Base-by-base conservation (phyloP, 53 echinoderm and acorn worm species). In the Actinopyga echinites region DNA sequence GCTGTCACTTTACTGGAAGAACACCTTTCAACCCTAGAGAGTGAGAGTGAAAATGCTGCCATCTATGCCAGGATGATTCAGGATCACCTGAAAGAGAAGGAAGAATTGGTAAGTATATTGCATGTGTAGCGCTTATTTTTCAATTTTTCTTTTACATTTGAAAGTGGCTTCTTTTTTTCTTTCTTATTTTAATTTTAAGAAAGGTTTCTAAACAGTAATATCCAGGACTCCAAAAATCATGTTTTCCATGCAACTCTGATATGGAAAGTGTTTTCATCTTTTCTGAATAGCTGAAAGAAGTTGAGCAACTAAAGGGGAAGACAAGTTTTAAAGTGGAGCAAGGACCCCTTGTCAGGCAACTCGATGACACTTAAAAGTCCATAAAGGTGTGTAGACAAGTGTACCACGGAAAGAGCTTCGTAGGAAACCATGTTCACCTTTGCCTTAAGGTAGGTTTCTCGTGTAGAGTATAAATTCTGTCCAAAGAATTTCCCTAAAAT, bases 391-490 rank as follows among this genome's bases (percentile, higher is more conserved):
- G 69, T 4, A 64, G 87, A 21, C 87, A 87, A 52, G 82, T 32
- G 12, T 87, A 82, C 73, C 82, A 87, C 30, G 58, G 57, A 53
- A 87, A 87, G 54, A 65, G 52, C 37, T 87, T 87, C 45, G 58
- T 81, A 8, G 87, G 71, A 9, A 87, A 87, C 56, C 87, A 87
- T 43, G 82, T 86, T 34, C 82, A 82, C 40, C 63, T 56, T 12
- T 82, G 69, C 60, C 57, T 82, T 60, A 60, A 60, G 60, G 87
- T 32, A 87, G 82, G 77, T 60, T 82, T 29, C 11, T 3, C 8
- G 7, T 6, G 67, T 67, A 32, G 67, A 10, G 3, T 22, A 24
- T 59, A 22, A 24, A 6, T 10, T 40, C 10, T 40, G 0, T 40
- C n/a, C 40, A 40, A 7, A 40, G 10, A 40, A 2, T 37, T 37